Evolutionary conservation across 2,113 vertebrate genomes (phyloP).

Genomic region (Glaucomys volans): DNA sequence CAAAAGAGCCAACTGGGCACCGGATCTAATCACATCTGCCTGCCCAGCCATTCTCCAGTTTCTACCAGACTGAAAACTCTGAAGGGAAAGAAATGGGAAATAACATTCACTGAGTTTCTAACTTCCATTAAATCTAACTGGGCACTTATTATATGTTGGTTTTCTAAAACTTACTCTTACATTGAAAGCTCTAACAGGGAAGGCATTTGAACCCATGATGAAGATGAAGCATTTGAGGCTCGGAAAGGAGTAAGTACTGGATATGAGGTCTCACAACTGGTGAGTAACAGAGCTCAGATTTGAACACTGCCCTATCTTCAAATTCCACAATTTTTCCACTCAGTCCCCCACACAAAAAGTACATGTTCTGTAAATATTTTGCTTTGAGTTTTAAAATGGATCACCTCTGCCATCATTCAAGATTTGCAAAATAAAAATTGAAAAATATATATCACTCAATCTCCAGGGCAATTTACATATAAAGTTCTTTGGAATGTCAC

Average conservation of each 20-base stretch:
- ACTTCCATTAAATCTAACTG: not conserved
- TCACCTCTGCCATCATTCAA: constrained; percentile 32
- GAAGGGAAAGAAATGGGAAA: not conserved
- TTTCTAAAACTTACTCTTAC: not conserved
- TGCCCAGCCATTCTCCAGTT: not conserved
- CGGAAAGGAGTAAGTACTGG: not conserved
- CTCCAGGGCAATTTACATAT: not conserved
- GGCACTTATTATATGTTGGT: not conserved
- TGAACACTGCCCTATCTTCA: constrained; percentile 26
- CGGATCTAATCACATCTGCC: not conserved
- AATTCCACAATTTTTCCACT: not conserved
- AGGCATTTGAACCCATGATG: not conserved
- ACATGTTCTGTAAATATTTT: constrained; percentile 19
- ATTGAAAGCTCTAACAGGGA: not conserved
- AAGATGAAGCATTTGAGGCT: not conserved
- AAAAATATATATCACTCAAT: constrained; percentile 35
- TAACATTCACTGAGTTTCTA: not conserved
- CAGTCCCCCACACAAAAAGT: not conserved
- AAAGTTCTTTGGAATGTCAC: not conserved
- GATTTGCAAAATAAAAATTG: constrained; percentile 37
- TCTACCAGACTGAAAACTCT: not conserved
- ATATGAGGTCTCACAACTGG: not conserved
- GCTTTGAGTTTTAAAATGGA: constrained; percentile 45
- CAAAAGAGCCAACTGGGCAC: not conserved
- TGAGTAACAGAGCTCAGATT: constrained; percentile 9